Percentiles rank a stretch among this genome's conserved stretches.
These are phyloP conservation scores for Drosophila borborema DNA, from an alignment of 2,888 invertebrate genomes.

Conservation along the genomic window DNA sequence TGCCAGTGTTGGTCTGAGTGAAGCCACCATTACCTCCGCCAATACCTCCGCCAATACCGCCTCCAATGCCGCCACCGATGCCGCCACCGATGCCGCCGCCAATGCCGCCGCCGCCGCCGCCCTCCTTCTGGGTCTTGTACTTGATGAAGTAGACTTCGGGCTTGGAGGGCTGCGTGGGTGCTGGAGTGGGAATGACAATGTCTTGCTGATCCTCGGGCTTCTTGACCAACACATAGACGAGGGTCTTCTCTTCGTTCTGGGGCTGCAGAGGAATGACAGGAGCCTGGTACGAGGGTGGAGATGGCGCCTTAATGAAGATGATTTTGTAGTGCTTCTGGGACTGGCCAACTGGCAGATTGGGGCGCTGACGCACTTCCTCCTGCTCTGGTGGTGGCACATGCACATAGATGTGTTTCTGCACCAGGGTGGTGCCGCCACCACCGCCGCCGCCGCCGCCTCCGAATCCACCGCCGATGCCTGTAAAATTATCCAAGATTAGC, in stretches of 20 bases:
- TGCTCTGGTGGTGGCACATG: slow-evolving; percentile 95
- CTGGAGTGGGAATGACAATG: slow-evolving; percentile 90
- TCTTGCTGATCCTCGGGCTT: slow-evolving; percentile 94
- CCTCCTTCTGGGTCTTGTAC: slow-evolving; percentile 86
- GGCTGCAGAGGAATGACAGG: slow-evolving; percentile 92
- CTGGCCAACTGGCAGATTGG: slow-evolving; percentile 89
- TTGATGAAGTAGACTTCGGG: slow-evolving; percentile 94
- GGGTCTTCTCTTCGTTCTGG: slow-evolving; percentile 94
- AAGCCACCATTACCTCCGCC: slow-evolving; percentile 60
- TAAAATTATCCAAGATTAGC: slow-evolving; percentile 40
- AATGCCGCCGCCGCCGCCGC: slow-evolving; percentile 43
- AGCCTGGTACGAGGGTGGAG: slow-evolving; percentile 92
- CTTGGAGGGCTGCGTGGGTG: slow-evolving; percentile 94
- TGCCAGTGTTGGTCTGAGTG: slow-evolving; percentile 41
- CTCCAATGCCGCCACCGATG: slow-evolving; percentile 30
- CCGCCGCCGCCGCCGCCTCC: slow-evolving; percentile 80
- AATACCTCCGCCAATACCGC: slow-evolving; percentile 45
- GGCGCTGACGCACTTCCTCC: slow-evolving; percentile 88
- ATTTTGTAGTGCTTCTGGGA: slow-evolving; percentile 96
- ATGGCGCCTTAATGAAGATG: slow-evolving; percentile 96
- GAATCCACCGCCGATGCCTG: slow-evolving; percentile 70
- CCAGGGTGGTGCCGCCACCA: slow-evolving; percentile 86
- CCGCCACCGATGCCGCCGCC: slow-evolving; percentile 52
- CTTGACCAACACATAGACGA: slow-evolving; percentile 95
- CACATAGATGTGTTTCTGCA: slow-evolving; percentile 95